Evolutionary conservation across 2,888 invertebrate species (phyloP).

Genomic region (Tachystola acroxantha): DNA sequence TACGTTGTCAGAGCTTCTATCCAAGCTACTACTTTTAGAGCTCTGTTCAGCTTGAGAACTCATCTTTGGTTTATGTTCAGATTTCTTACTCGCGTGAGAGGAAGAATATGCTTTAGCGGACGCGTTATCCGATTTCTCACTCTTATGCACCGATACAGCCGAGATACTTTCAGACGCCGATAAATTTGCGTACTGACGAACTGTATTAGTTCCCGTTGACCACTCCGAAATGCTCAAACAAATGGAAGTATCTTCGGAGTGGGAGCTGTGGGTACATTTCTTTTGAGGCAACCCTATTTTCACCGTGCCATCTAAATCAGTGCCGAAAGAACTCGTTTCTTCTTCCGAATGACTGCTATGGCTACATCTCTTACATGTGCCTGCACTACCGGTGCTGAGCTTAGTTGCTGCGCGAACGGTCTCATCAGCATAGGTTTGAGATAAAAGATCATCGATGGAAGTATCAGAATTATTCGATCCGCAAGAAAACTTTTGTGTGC

Average conservation of each 20-base stretch:
- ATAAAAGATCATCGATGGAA: constrained; percentile 80
- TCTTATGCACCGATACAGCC: constrained; percentile 78
- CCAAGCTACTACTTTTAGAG: constrained; percentile 79
- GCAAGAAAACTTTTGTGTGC: constrained; percentile 65
- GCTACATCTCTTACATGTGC: constrained; percentile 80
- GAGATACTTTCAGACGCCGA: constrained; percentile 83
- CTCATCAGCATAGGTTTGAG: constrained; percentile 78
- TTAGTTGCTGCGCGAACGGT: constrained; percentile 72
- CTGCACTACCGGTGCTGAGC: constrained; percentile 65
- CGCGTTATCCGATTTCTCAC: constrained; percentile 79
- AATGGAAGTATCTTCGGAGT: constrained; percentile 92
- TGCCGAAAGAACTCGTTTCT: constrained; percentile 86
- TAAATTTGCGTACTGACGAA: constrained; percentile 87
- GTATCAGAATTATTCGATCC: constrained; percentile 82
- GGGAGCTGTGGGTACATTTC: constrained; percentile 89
- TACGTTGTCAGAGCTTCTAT: constrained; percentile 71
- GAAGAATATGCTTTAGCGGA: constrained; percentile 78
- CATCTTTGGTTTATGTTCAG: constrained; percentile 66
- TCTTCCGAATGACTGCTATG: constrained; percentile 87
- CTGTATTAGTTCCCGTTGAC: constrained; percentile 92
- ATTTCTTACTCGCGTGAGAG: constrained; percentile 73
- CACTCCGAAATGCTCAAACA: constrained; percentile 92
- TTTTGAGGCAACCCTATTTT: constrained; percentile 87
- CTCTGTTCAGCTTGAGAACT: constrained; percentile 69
- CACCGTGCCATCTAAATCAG: constrained; percentile 89